These are phyloP conservation scores for Calephelis perditalis DNA, from an alignment of 2,888 invertebrate species.

Conservation along the genomic window DNA sequence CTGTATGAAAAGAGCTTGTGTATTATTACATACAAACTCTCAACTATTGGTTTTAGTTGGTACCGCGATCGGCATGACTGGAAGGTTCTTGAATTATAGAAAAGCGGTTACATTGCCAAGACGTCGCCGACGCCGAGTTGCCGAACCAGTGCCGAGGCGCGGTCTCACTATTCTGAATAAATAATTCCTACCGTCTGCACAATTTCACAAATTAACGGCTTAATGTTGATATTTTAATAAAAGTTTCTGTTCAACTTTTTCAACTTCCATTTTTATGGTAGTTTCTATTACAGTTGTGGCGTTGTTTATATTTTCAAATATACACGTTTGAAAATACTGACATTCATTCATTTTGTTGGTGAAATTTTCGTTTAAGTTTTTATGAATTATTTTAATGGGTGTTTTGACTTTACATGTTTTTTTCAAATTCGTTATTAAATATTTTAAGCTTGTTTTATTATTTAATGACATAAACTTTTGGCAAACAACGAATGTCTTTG, in stretches of 20 bases:
- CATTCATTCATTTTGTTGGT: constrained; percentile 17
- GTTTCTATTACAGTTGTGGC: constrained; percentile 50
- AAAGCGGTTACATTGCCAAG: constrained; percentile 53
- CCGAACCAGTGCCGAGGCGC: constrained; percentile 45
- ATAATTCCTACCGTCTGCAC: constrained; percentile 73
- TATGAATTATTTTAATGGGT: neutral
- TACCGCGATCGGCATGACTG: constrained; percentile 26
- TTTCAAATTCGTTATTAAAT: too few relatives aligned
- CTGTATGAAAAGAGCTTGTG: constrained; percentile 23
- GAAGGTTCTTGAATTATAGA: constrained; percentile 60
- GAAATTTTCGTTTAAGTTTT: neutral
- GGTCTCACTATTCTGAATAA: constrained; percentile 67
- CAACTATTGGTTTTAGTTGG: constrained; percentile 26
- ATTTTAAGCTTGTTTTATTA: too few relatives aligned
- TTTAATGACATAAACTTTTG: too few relatives aligned
- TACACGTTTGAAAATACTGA: constrained; percentile 29
- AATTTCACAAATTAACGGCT: constrained; percentile 75
- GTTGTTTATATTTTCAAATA: constrained; percentile 60
- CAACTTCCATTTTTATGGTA: constrained; percentile 67
- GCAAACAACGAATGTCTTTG: too few relatives aligned
- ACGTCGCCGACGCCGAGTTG: constrained; percentile 45
- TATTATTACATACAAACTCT: constrained; percentile 24
- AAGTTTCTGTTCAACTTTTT: constrained; percentile 62
- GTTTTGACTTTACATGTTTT: too few relatives aligned
- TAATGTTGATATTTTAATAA: constrained; percentile 75